Evolutionary conservation across 2,888 invertebrate genomes (phyloP), one percentile per base, ranked within the genome.

Genomic region (Scaptomyza parva): DNA sequence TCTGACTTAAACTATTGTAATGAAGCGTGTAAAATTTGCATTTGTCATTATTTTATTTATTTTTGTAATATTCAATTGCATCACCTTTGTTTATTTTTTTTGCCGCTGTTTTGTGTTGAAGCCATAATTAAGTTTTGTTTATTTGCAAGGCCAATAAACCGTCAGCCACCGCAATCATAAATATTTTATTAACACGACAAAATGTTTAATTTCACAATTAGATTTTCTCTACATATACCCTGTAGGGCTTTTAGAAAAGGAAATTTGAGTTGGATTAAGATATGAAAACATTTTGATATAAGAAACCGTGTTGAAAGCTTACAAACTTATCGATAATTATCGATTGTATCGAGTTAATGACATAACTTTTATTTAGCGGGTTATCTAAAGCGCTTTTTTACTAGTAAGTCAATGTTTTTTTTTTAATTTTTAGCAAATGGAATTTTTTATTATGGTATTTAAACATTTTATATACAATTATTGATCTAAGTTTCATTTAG

Each of bases 101-200:
- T 47, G 30, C 17, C 18, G 26, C 53, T 47, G 17, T 47, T 55
- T 33, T n/a, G 3, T 14, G 37, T 30, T 44, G 50, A 57, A 55
- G 28, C 54, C 77, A 64, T 79, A 84, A 84, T 86, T 84, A 84
- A 81, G 86, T 86, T 83, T 86, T 70, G 70, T 76, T 76, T 75
- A 81, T 84, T 81, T 71, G 70, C 50, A 68, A 53, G 65, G 58
- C 64, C 61, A 76, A 83, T 83, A 83, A 80, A 73, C 65, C 62
- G 64, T 61, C 60, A 48, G 55, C 45, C 33, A 52, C 78, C 79
- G 65, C 86, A 81, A 70, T 75, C 61, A 72, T 84, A 81, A 84
- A 86, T 84, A 84, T 79, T 86, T 86, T 79, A 86, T 86, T 86
- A 84, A 77, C 86, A 67, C 67, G 55, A 73, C 75, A 81, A 84